Evolutionary conservation across 2,888 invertebrate species (phyloP).

Genomic region (Ichneumoninae sp.): DNA sequence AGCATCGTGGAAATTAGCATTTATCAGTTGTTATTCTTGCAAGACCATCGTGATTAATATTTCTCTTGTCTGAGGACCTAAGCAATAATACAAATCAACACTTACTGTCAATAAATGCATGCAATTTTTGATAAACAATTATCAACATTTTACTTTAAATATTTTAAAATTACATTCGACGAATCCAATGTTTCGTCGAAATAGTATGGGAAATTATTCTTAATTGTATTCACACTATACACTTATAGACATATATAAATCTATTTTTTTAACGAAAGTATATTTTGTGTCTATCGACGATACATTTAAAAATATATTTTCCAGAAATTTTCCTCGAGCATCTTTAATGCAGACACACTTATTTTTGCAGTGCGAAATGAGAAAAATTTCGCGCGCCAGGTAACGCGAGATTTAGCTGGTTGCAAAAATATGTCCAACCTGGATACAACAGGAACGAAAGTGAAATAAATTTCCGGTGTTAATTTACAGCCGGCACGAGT

Average conservation of each 20-base stretch:
- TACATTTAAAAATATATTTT: no score
- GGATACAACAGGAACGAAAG: slow-evolving; percentile 6
- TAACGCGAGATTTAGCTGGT: not conserved
- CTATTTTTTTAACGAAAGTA: not conserved
- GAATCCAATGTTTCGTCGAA: not conserved
- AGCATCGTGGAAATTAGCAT: no score
- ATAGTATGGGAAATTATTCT: not conserved
- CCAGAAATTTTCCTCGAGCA: no score
- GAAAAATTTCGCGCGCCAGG: not conserved
- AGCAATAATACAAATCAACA: no score
- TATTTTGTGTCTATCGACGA: not conserved
- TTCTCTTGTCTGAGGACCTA: no score
- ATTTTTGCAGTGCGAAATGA: not conserved
- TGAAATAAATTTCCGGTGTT: slow-evolving; percentile 20
- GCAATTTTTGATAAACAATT: no score
- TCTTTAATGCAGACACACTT: not conserved
- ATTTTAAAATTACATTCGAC: not conserved
- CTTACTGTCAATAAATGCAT: no score
- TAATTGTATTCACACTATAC: not conserved
- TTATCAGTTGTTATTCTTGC: no score
- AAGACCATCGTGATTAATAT: no score
- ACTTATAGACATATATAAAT: not conserved
- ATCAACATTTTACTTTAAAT: not conserved
- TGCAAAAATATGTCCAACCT: slow-evolving; percentile 6
- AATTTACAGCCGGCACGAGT: slow-evolving; percentile 44